These are phyloP conservation scores for Hesperophylax magnus DNA, from an alignment of 1,140 invertebrate genomes.

Conservation along the genomic window DNA sequence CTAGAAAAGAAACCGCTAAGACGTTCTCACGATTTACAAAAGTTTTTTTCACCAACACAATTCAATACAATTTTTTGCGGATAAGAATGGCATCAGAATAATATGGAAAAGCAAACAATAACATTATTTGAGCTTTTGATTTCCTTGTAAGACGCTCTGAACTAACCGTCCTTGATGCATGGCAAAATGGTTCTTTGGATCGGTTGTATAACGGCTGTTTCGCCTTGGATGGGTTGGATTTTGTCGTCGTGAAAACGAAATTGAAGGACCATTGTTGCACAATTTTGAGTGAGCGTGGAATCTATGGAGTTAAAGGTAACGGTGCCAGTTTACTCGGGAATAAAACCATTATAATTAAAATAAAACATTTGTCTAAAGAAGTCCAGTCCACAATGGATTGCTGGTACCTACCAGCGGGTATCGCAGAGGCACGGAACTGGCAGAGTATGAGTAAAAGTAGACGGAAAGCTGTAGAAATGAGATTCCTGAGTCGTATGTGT, in stretches of 20 bases:
- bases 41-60: constrained; percentile 40
- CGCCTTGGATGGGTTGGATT: background rate
- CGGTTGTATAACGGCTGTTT: background rate
- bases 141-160: constrained; percentile 25
- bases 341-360: no score
- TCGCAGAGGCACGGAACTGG: no score
- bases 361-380: no score
- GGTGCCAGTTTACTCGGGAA: no score
- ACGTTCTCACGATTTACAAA: constrained; percentile 55
- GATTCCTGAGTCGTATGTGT: no score
- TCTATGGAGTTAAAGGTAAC: background rate
- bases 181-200: constrained; percentile 1
- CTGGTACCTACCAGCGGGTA: no score
- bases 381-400: no score
- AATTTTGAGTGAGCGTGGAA: constrained; percentile 22
- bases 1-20: constrained; percentile 53
- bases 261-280: constrained; percentile 13
- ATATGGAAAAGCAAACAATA: constrained; percentile 45
- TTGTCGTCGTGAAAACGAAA: constrained; percentile 15
- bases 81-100: constrained; percentile 45
- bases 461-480: no score
- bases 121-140: constrained; percentile 52
- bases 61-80: constrained; percentile 49
- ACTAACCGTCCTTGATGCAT: background rate
- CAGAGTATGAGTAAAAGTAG: no score